These are phyloP conservation scores for Eupeodes latifasciatus DNA, from an alignment of 2,888 invertebrate species.

Conservation along the genomic window DNA sequence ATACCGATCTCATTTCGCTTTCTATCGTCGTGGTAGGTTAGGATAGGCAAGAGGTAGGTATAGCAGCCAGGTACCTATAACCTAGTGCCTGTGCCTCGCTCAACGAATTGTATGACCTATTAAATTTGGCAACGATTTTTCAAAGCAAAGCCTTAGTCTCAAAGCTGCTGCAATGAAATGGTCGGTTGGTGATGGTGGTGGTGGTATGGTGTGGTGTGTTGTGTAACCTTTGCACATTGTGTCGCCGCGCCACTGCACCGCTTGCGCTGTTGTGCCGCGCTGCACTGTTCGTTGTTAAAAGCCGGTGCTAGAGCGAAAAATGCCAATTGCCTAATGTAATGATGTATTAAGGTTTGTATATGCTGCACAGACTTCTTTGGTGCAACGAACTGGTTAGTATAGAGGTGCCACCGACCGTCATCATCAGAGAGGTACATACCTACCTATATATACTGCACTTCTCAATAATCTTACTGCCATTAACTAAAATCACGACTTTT, in stretches of 20 bases:
- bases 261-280: background rate
- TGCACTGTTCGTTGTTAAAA: background rate
- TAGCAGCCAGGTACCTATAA: conserved; percentile 6
- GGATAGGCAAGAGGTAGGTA: background rate
- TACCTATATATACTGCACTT: conserved; percentile 15
- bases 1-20: conserved; percentile 72
- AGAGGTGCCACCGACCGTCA: conserved; percentile 16
- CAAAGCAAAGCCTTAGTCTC: conserved; percentile 11
- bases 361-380: conserved; percentile 20
- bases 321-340: conserved; percentile 71
- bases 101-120: conserved; percentile 68
- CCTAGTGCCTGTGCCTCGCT: conserved; percentile 7
- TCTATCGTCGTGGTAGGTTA: conserved; percentile 48
- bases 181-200: background rate
- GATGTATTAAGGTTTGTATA: conserved; percentile 63
- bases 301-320: conserved; percentile 72
- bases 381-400: conserved; percentile 51
- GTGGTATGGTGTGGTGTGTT: conserved; percentile 43
- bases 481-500: conserved; percentile 73
- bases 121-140: conserved; percentile 66
- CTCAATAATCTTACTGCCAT: conserved; percentile 55
- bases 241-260: conserved; percentile 28
- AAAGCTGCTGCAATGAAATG: background rate
- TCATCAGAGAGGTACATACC: background rate
- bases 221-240: conserved; percentile 68